A percentile compares a stretch with the other conserved stretches of the same genome.
phyloP scores from a whole-genome alignment of 2,797 vertebrate species.

The Steatocranus sp. region DNA sequence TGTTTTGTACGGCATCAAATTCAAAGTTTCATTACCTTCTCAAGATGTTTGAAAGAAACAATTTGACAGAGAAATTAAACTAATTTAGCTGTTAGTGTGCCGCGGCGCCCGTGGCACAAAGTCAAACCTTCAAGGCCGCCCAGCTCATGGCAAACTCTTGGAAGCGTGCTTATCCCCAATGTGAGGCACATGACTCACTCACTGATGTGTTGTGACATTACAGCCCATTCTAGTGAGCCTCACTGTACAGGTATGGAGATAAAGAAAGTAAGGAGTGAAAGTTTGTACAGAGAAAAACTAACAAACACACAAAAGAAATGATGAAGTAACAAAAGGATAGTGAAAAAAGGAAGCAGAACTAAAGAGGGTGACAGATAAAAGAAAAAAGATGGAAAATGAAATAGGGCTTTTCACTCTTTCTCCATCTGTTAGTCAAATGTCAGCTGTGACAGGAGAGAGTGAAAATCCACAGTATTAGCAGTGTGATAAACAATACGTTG shows the following conservation, averaged over 20 bases:
- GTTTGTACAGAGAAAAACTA: background rate
- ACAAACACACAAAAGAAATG: background rate
- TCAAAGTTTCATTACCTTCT: constrained; percentile 1
- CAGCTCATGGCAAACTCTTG: background rate
- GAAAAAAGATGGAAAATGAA: background rate
- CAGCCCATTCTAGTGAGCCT: background rate
- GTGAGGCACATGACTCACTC: background rate
- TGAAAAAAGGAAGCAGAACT: background rate
- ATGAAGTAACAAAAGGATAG: background rate
- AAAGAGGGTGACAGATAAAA: background rate
- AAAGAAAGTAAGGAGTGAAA: background rate
- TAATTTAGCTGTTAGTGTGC: background rate
- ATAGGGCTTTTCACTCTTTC: background rate
- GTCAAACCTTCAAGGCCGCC: background rate
- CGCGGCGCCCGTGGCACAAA: background rate
- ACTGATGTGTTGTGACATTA: constrained; percentile 6
- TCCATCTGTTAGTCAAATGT: constrained; percentile 4
- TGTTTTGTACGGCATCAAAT: background rate
- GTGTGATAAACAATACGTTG: background rate
- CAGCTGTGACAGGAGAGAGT: background rate
- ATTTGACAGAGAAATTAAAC: background rate
- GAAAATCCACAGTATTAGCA: background rate
- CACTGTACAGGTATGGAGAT: background rate
- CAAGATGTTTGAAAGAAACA: background rate
- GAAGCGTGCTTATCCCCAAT: background rate